Evolutionary conservation across 2,888 invertebrate genomes (phyloP).

Genomic region (Deroplatys truncata): DNA sequence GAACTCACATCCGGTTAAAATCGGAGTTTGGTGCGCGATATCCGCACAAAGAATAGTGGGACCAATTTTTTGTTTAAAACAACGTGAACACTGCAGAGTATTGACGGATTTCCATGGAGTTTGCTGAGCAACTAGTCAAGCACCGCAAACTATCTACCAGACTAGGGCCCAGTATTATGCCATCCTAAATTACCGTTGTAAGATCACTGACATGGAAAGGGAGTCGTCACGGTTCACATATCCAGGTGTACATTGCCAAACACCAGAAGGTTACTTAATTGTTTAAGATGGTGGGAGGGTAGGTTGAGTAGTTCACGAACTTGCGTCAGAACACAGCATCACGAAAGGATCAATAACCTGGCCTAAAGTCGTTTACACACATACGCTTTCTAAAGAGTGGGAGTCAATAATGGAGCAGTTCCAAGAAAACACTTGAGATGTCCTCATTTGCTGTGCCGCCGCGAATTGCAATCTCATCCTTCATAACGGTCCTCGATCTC

Average conservation of each 20-base stretch:
- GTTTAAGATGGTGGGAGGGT: neutral
- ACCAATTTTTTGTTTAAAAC: too few relatives aligned
- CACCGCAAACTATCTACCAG: too few relatives aligned
- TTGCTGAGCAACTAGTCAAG: too few relatives aligned
- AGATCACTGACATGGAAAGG: too few relatives aligned
- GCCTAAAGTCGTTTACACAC: neutral
- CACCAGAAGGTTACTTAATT: neutral
- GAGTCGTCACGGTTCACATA: too few relatives aligned
- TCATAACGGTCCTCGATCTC: neutral
- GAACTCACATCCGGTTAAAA: too few relatives aligned
- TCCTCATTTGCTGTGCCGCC: neutral
- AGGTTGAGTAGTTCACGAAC: neutral
- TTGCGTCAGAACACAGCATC: neutral
- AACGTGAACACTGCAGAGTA: too few relatives aligned
- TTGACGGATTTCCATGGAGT: too few relatives aligned
- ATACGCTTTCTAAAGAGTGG: neutral
- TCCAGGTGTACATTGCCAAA: neutral
- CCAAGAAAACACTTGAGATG: neutral
- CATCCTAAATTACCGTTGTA: too few relatives aligned
- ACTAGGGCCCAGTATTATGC: too few relatives aligned
- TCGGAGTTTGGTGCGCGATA: too few relatives aligned
- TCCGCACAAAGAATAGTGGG: too few relatives aligned
- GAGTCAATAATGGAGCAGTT: neutral
- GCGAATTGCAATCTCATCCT: neutral
- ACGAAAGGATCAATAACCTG: neutral